Conservation (phyloP, 1,140 invertebrate genomes). For the Drosophila kanapiae region DNA sequence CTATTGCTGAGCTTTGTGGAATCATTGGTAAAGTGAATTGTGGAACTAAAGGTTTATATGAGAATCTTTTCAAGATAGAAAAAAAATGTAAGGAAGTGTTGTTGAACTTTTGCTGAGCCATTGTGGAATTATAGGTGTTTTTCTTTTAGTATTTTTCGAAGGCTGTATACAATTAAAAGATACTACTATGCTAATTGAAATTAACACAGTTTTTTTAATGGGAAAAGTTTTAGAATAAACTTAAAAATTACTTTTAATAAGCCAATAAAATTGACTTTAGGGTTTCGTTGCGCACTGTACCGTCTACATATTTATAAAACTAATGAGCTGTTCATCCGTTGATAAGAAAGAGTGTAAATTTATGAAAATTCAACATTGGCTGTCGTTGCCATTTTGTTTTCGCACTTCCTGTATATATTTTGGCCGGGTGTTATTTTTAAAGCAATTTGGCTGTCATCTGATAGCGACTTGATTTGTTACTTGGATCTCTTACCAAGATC, state of each 20-base stretch:
- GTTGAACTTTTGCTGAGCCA: not conserved
- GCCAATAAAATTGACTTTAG: too few relatives aligned
- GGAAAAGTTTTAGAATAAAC: too few relatives aligned
- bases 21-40: not conserved
- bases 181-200: too few relatives aligned
- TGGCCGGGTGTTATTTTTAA: conserved; percentile 13
- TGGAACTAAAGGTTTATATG: too few relatives aligned
- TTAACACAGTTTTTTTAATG: too few relatives aligned
- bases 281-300: not conserved
- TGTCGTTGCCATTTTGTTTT: conserved; percentile 2
- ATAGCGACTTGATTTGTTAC: conserved; percentile 58
- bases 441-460: conserved; percentile 65
- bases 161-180: too few relatives aligned
- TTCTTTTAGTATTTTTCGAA: too few relatives aligned
- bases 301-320: conserved; percentile 46
- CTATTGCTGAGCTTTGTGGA: not conserved
- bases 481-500: not conserved
- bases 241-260: too few relatives aligned
- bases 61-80: too few relatives aligned
- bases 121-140: too few relatives aligned
- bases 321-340: conserved; percentile 58
- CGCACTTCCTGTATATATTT: not conserved
- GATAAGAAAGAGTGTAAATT: conserved; percentile 40
- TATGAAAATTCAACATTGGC: conserved; percentile 10
- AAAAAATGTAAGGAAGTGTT: too few relatives aligned